Base-by-base conservation (phyloP, 2,113 vertebrate genomes). In the Eurystomus gularis region DNA sequence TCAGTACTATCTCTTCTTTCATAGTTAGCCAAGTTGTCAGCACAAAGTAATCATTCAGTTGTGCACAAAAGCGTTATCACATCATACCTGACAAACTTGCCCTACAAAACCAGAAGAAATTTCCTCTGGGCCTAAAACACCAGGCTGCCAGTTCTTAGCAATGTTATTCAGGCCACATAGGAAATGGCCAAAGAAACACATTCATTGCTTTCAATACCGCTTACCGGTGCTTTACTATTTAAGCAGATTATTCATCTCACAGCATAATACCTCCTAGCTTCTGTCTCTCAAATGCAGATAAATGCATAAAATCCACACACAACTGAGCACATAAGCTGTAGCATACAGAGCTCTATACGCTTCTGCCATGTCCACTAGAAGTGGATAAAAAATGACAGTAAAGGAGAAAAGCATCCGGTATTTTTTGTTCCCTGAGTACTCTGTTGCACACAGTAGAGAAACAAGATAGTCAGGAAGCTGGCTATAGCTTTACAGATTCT, bases 221-320 rank as follows among this genome's bases (percentile, higher is more conserved):
- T 93, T 83, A 94, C 81, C 3, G 5, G 70, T 49, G 54, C 91
- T 93, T 89, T 91, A 44, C 61, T 86, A 17, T 91, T 94, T 96
- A 97, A 96, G 91, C 88, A 96, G 94, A 91, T 94, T 96, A 94
- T 94, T 94, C 80, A 89, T 89, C 92, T 92, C 90, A 21, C 83
- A 89, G 77, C 54, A 29, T 93, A 94, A 94, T 86, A 80, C 88
- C 54, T 54, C 89, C 76, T 60, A 33, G 86, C 84, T 76, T 76
- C 85, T 83, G 55, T 39, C 72, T 70, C 82, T 76, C 91, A 94
- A 89, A 92, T 39, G 83, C 77, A 91, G 90, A 94, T 90, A 95
- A 96, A 93, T 31, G 55, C 90, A 90, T 33, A 57, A 95, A 95
- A 93, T 83, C 94, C 92, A 86, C 33, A 57, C 26, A 93, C 68